phyloP scores from a whole-genome alignment of 1,140 invertebrate genomes.

The Eumeta japonica region DNA sequence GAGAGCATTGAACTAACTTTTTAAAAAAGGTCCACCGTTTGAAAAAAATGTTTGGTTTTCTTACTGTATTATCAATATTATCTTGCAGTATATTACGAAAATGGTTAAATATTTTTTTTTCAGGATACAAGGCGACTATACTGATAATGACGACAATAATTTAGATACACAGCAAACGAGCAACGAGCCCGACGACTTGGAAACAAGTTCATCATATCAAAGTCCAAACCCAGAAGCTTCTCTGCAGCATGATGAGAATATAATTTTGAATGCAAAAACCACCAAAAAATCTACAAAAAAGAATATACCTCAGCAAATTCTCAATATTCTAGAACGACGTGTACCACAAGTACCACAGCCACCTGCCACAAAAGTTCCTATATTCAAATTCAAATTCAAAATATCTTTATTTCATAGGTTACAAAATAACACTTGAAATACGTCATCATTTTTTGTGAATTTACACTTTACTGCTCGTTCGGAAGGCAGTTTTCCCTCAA shows the following conservation, averaged over 20 bases:
- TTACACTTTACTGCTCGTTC: no score
- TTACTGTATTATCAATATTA: no score
- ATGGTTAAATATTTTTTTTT: slow-evolving; percentile 2
- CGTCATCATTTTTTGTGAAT: no score
- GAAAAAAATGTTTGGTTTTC: no score
- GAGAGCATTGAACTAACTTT: no score
- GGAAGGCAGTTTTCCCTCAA: no score
- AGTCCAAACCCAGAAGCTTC: slow-evolving; percentile 6
- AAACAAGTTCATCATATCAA: slow-evolving; percentile 7
- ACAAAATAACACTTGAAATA: no score
- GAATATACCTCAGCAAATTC: slow-evolving; percentile 6
- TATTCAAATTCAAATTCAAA: no score
- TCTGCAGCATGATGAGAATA: slow-evolving; percentile 6
- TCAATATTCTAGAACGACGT: slow-evolving; percentile 8
- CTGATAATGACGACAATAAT: slow-evolving; percentile 3
- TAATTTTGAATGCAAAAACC: slow-evolving; percentile 4
- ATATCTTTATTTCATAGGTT: no score
- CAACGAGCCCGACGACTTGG: slow-evolving; percentile 4
- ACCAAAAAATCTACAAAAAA: slow-evolving; percentile 4
- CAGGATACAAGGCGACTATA: slow-evolving; percentile 5
- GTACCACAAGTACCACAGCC: slow-evolving; percentile 4
- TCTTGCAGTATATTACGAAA: no score
- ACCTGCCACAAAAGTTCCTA: no score
- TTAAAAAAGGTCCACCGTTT: no score
- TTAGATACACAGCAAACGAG: slow-evolving; percentile 3